Base-by-base conservation (phyloP, 2,113 vertebrate genomes). In the Barbus barbus region DNA sequence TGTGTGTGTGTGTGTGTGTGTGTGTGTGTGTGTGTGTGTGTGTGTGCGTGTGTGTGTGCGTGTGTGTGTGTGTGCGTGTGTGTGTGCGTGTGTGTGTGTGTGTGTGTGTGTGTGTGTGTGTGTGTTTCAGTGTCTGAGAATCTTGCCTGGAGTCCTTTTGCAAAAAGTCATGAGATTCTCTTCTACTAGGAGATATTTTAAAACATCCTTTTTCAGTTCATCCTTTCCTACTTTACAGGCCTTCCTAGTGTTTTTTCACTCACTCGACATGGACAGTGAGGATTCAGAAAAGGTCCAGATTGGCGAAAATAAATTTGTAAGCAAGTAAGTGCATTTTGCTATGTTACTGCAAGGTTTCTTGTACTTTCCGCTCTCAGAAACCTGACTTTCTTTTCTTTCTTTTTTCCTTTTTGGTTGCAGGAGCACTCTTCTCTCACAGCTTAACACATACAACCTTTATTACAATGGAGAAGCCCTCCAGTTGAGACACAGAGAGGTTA, bases 381-480 rank as follows among this genome's bases (percentile, higher is more conserved):
- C 28, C 11, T 84, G 48, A 26, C 20, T 1, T 84, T 4, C 46
- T 60, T 28, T 60, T 3, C 36, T 38, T 38, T 38, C 24, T 9
- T 41, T 41, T 41, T 18, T 51, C 6, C 51, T 31, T 83, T 24
- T 83, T 26, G 11, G 80, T 65, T 76, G 71, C 86, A 99, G 97
- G 90, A 94, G 93, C 41, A 94, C 96, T 6, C 91, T 99, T 58
- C 95, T 99, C 33, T 90, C 96, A 16, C 96, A 98, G 85, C 91
- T 99, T 20, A 97, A 96, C 93, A 98, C 96, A 0, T 99, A 98
- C 91, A 99, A 99, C 92, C 89, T 98, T 65, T 99, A 99, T 90
- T 97, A 97, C 0, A 96, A 98, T 83, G 97, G 97, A 79, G 96
- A 97, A 77, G 97, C 97, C 48, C 86, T 98, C n/a, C 97, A 98